Evolutionary conservation across 2,888 invertebrate species (phyloP).

Genomic region (Hylaea fasciaria): DNA sequence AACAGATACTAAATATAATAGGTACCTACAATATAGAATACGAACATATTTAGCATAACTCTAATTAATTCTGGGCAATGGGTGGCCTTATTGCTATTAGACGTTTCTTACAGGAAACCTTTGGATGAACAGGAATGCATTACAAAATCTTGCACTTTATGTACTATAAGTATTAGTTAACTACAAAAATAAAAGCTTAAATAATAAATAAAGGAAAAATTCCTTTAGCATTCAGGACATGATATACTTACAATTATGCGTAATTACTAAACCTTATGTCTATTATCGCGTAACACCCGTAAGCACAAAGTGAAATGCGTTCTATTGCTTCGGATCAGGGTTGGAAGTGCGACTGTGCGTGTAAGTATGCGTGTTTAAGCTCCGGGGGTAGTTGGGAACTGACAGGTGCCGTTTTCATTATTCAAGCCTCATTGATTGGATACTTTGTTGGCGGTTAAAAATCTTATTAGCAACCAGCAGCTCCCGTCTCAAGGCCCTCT

Average conservation of each 20-base stretch:
- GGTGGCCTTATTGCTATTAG: too few species aligned
- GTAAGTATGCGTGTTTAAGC: conserved; percentile 73
- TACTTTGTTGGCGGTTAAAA: conserved; percentile 85
- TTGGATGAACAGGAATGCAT: too few species aligned
- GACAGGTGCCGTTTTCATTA: conserved; percentile 84
- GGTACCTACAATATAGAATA: too few species aligned
- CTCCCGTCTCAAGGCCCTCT: conserved; percentile 53
- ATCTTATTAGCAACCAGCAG: conserved; percentile 81
- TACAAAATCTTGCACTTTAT: too few species aligned
- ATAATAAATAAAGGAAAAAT: conserved; percentile 63
- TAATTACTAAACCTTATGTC: conserved; percentile 78
- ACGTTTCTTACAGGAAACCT: too few species aligned
- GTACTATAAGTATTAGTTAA: too few species aligned
- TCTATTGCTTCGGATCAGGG: conserved; percentile 53
- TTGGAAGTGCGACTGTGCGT: conserved; percentile 55
- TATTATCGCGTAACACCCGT: conserved; percentile 47
- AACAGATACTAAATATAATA: too few species aligned
- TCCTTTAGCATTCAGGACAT: conserved; percentile 58
- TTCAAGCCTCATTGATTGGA: conserved; percentile 84
- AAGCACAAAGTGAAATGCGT: conserved; percentile 51
- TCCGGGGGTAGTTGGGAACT: conserved; percentile 77
- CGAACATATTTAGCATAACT: too few species aligned
- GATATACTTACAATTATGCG: conserved; percentile 72
- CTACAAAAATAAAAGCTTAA: conserved; percentile 49
- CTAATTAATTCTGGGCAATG: too few species aligned